A percentile compares a stretch with the other conserved stretches of the same genome.
phyloP scores from a whole-genome alignment of 1,140 invertebrate genomes.

The Batillaria attramentaria region DNA sequence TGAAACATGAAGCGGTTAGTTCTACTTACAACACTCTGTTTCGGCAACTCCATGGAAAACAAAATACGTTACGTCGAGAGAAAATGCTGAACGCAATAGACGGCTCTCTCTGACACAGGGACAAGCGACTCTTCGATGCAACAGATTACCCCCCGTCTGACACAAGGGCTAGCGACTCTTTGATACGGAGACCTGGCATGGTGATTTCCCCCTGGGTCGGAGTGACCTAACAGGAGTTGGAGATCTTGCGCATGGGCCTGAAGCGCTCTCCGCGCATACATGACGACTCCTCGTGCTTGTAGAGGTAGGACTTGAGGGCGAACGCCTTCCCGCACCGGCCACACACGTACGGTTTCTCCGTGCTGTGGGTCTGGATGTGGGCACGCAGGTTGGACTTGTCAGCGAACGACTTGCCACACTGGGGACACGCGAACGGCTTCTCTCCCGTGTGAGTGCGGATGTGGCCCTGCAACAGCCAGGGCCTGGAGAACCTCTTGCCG shows the following conservation, averaged over 20 bases:
- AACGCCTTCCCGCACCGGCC: slow-evolving; percentile 81
- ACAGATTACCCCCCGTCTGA: too few relatives aligned
- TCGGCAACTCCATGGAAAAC: too few relatives aligned
- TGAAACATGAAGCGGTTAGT: too few relatives aligned
- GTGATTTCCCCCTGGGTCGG: too few relatives aligned
- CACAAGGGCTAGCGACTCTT: too few relatives aligned
- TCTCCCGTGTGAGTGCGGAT: slow-evolving; percentile 97
- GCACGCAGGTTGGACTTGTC: slow-evolving; percentile 97
- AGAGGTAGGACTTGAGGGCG: slow-evolving; percentile 72
- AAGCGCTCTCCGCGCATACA: slow-evolving; percentile 70
- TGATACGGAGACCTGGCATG: too few relatives aligned
- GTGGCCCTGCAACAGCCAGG: slow-evolving; percentile 96
- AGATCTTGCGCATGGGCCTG: slow-evolving; percentile 23
- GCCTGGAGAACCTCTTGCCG: slow-evolving; percentile 95
- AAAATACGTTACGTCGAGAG: too few relatives aligned
- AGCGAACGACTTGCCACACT: slow-evolving; percentile 98
- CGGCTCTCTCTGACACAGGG: too few relatives aligned
- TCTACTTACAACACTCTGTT: too few relatives aligned
- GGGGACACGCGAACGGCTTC: slow-evolving; percentile 97
- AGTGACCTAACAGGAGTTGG: too few relatives aligned
- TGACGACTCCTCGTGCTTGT: slow-evolving; percentile 73
- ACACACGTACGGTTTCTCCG: slow-evolving; percentile 96
- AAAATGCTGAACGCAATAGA: too few relatives aligned
- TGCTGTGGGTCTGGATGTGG: slow-evolving; percentile 98
- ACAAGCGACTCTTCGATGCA: too few relatives aligned